Percentiles rank a stretch among this genome's conserved stretches.
These are phyloP conservation scores for Incurvaria masculella DNA, from an alignment of 2,888 invertebrate genomes.

Conservation along the genomic window DNA sequence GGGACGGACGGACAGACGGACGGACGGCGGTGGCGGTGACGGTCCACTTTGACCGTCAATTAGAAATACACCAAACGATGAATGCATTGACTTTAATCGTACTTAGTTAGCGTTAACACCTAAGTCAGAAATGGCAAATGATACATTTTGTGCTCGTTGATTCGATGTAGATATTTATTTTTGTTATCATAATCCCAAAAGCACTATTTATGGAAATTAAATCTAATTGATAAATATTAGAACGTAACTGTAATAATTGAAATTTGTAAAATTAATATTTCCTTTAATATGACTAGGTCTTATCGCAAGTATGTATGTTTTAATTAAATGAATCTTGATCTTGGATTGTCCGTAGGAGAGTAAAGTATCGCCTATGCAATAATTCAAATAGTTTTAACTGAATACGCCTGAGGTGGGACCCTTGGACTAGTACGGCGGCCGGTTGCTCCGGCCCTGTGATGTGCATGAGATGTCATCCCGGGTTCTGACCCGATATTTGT, in stretches of 20 bases:
- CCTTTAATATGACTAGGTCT: neutral
- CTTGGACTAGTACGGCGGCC: too few species aligned
- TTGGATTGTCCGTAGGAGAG: too few species aligned
- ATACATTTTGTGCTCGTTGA: slow-evolving; percentile 47
- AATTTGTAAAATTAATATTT: neutral
- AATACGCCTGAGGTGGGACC: too few species aligned
- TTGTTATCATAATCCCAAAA: slow-evolving; percentile 52
- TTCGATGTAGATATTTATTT: slow-evolving; percentile 56
- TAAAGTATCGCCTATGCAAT: too few species aligned
- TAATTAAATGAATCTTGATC: neutral
- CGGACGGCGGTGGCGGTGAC: too few species aligned
- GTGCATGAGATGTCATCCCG: too few species aligned
- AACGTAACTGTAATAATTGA: slow-evolving; percentile 24
- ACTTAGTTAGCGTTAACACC: slow-evolving; percentile 49
- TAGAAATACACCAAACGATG: neutral
- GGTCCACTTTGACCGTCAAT: neutral
- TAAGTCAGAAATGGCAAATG: slow-evolving; percentile 44
- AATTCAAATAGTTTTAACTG: too few species aligned
- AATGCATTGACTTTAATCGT: slow-evolving; percentile 22
- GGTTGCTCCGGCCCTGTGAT: too few species aligned
- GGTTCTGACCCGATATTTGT: too few species aligned
- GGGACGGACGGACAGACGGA: too few species aligned
- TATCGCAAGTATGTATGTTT: neutral
- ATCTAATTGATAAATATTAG: slow-evolving; percentile 30
- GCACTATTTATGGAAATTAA: slow-evolving; percentile 37